Base-by-base conservation (phyloP, 2,888 invertebrate genomes). In the Calameuta filiformis region DNA sequence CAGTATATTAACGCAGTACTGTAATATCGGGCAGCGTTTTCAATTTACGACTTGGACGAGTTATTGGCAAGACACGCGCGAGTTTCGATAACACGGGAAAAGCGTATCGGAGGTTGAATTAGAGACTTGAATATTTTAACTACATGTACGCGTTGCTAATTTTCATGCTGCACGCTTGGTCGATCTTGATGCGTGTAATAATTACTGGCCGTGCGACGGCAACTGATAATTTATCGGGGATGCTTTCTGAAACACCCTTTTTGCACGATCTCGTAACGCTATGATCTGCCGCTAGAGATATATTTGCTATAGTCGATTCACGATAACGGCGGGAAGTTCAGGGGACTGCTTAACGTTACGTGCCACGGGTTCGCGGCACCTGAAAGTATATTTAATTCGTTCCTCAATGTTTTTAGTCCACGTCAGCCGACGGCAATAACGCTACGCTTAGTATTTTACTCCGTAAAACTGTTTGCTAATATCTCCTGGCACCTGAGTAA, bases 401-500 rank as follows among this genome's bases (percentile, higher is more conserved):
- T 56, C 15, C 56, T 23, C 23, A 0, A 0, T 56, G 9, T 23
- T 56, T 56, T 56, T 1, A 23, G 9, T 56, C 6, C 9, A 23
- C 9, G 23, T 9, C 9, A 23, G 2, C 23, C 23, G 23, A 56
- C 56, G 23, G 9, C 56, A 23, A 56, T 34, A 30, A 71, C 9
- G 23, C 4, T 34, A 1, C 74, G 35, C 35, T 23, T 12, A 35
- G 34, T 33, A 56, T 68, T 75, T 35, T 56, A 69, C 68, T 68
- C 75, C 76, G 74, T 78, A 77, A 80, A 80, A 69, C 80, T 77
- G 76, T 74, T 77, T 73, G 77, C 73, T 73, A 69, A 76, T 81
- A 81, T 84, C 80, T 84, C 82, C 77, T 79, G 77, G 79, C 73
- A 80, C 68, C 73, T 74, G 77, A n/a, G 79, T 87, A 56, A 56